phyloP scores from a whole-genome alignment of 2,888 invertebrate genomes.

The Agriopis marginaria region DNA sequence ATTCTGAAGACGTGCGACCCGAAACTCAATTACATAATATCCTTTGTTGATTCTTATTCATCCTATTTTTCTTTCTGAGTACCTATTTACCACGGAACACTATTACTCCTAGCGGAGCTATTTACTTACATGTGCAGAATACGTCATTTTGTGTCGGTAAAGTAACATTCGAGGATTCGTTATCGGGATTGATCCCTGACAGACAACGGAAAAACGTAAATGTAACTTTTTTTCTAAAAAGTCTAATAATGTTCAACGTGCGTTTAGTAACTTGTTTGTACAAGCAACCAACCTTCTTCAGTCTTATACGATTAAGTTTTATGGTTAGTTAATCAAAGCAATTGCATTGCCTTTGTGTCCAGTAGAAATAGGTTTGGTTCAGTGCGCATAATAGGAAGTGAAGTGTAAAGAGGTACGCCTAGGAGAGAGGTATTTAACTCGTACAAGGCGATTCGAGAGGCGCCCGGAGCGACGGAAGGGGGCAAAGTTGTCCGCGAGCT shows the following conservation, averaged over 20 bases:
- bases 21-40: conserved; percentile 62
- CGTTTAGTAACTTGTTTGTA: conserved; percentile 3
- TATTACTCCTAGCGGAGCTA: too few relatives aligned
- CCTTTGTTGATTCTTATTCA: conserved; percentile 49
- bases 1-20: conserved; percentile 49
- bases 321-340: conserved; percentile 36
- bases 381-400: conserved; percentile 61
- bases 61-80: conserved; percentile 35
- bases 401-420: conserved; percentile 57
- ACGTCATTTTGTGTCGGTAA: conserved; percentile 1
- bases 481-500: conserved; percentile 64
- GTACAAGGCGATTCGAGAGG: conserved; percentile 66
- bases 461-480: conserved; percentile 64
- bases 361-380: conserved; percentile 47
- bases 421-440: conserved; percentile 65
- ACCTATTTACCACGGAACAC: too few relatives aligned
- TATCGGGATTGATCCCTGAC: background rate
- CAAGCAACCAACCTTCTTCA: background rate
- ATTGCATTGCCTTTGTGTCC: conserved; percentile 50
- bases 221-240: background rate
- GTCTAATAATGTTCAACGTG: background rate
- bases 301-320: conserved; percentile 22
- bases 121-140: conserved; percentile 15
- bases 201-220: background rate
- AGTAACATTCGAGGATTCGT: background rate